These are phyloP conservation scores for Sesia bembeciformis DNA, from an alignment of 2,888 invertebrate species.

Conservation along the genomic window DNA sequence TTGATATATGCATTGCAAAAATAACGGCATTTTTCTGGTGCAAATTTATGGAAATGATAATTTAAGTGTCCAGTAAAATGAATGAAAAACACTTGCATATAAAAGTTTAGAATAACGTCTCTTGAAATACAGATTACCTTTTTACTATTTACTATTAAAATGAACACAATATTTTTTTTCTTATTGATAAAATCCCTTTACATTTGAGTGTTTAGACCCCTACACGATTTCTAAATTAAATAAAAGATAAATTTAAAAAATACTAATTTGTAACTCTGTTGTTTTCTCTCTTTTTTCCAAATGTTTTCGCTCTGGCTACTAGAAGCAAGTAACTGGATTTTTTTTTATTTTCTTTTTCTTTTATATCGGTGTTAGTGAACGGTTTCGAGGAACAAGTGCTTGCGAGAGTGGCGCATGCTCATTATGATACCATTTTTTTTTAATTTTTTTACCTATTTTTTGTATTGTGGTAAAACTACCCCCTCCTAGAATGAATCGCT, in stretches of 20 bases:
- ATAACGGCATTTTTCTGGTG: too few relatives aligned
- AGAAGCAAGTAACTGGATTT: constrained; percentile 68
- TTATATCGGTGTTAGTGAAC: constrained; percentile 52
- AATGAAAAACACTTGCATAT: background rate
- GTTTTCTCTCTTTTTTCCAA: constrained; percentile 35
- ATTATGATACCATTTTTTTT: constrained; percentile 17
- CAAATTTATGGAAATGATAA: too few relatives aligned
- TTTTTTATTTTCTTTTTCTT: constrained; percentile 23
- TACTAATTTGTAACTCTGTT: constrained; percentile 40
- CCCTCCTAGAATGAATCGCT: constrained; percentile 56
- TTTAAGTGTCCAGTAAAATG: too few relatives aligned
- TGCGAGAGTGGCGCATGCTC: constrained; percentile 50
- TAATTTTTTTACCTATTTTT: constrained; percentile 14
- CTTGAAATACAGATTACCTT: background rate
- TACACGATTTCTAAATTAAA: constrained; percentile 8
- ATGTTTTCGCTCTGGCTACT: constrained; percentile 73
- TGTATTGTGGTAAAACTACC: constrained; percentile 9
- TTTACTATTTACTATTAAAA: background rate
- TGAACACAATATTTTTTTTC: background rate
- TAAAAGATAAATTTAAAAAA: constrained; percentile 19
- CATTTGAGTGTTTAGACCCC: constrained; percentile 1
- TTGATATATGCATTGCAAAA: too few relatives aligned
- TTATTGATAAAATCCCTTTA: background rate
- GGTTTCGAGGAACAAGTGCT: constrained; percentile 33
- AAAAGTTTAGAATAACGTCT: background rate